Percentiles rank a stretch among this genome's conserved stretches.
These are phyloP conservation scores for Ophion obscuratus DNA, from an alignment of 2,888 invertebrate genomes.

Conservation along the genomic window DNA sequence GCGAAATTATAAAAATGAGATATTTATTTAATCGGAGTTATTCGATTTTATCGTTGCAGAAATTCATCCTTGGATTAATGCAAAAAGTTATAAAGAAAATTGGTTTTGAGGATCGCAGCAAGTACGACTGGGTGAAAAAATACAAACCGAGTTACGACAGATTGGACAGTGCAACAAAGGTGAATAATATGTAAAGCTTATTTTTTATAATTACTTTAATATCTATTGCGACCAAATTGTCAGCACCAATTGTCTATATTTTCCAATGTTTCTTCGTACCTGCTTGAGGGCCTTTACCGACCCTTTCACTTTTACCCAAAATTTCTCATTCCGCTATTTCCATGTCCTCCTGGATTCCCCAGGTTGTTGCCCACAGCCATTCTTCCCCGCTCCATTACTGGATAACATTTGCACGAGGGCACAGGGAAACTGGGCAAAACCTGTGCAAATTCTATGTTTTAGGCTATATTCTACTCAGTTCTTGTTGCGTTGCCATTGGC, in stretches of 20 bases:
- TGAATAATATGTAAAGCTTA: not conserved
- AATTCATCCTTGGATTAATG: constrained; percentile 62
- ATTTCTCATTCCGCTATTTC: too few relatives aligned
- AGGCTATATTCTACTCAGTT: too few relatives aligned
- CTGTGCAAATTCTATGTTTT: too few relatives aligned
- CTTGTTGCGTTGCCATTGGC: too few relatives aligned
- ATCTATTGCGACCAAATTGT: not conserved
- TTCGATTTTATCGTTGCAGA: constrained; percentile 45
- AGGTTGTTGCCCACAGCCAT: too few relatives aligned
- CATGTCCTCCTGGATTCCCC: too few relatives aligned
- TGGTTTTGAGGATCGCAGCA: constrained; percentile 64
- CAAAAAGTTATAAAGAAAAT: constrained; percentile 60
- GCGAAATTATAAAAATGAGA: not conserved
- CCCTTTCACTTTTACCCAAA: not conserved
- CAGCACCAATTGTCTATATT: not conserved
- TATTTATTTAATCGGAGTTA: not conserved
- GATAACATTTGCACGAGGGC: too few relatives aligned
- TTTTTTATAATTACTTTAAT: not conserved
- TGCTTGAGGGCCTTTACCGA: not conserved
- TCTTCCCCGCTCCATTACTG: too few relatives aligned
- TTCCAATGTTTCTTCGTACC: not conserved
- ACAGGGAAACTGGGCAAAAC: too few relatives aligned
- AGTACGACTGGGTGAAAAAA: constrained; percentile 51
- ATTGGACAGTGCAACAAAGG: constrained; percentile 49
- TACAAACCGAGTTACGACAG: constrained; percentile 55